Percentiles rank a stretch among this genome's conserved stretches.
phyloP scores from a whole-genome alignment of 2,113 vertebrate genomes.

The Gobiocypris rarus region DNA sequence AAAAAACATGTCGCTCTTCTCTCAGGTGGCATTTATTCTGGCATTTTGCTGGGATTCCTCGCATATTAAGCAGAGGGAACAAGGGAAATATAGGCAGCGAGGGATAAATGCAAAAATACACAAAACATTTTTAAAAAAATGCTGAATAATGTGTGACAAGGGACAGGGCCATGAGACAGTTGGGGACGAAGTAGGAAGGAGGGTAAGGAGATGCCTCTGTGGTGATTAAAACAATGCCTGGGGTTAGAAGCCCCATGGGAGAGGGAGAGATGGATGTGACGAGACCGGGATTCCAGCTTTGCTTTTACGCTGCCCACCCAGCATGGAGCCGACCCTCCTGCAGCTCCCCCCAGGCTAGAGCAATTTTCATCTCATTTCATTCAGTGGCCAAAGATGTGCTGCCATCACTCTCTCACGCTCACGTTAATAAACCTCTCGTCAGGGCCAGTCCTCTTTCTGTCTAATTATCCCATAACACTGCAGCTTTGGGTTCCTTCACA shows the following conservation, averaged over 20 bases:
- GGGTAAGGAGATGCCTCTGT: conserved; percentile 7
- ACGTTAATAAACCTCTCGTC: conserved; percentile 8
- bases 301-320: background rate
- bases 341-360: conserved; percentile 34
- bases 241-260: conserved; percentile 8
- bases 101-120: background rate
- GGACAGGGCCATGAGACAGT: background rate
- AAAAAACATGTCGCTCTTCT: background rate
- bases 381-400: background rate
- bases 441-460: background rate
- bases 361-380: conserved; percentile 26
- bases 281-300: background rate
- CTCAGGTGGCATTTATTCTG: conserved; percentile 33
- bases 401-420: background rate
- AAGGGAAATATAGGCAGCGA: background rate
- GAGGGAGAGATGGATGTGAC: background rate
- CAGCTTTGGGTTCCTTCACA: background rate
- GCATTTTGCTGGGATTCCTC: background rate
- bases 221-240: conserved; percentile 40
- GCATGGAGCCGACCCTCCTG: background rate
- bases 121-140: background rate
- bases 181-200: background rate
- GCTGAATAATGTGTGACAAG: background rate
- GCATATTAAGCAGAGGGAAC: background rate
- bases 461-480: conserved; percentile 5